phyloP scores from a whole-genome alignment of 1,140 invertebrate genomes.

The Zaprionus lachaisei region DNA sequence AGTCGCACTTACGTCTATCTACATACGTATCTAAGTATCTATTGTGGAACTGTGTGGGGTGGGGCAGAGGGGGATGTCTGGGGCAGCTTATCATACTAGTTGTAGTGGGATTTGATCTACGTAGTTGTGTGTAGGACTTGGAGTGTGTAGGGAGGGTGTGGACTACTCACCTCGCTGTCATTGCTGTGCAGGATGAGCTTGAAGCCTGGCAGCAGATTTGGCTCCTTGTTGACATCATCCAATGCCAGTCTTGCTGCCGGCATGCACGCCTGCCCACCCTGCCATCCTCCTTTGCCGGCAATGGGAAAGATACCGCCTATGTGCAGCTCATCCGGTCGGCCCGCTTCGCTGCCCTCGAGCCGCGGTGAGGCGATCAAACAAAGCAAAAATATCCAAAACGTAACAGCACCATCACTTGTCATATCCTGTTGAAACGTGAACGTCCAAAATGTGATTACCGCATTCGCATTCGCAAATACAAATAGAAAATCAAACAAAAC shows the following conservation, averaged over 20 bases:
- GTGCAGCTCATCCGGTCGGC: conserved; percentile 90
- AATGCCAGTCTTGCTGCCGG: conserved; percentile 97
- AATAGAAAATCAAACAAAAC: conserved; percentile 44
- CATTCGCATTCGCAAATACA: conserved; percentile 54
- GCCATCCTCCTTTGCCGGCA: conserved; percentile 96
- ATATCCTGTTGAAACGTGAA: conserved; percentile 78
- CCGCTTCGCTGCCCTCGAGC: conserved; percentile 70
- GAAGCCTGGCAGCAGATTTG: conserved; percentile 96
- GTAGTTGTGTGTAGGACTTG: not conserved
- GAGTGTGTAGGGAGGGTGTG: conserved; percentile 12
- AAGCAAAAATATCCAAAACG: conserved; percentile 85
- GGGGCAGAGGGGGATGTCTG: not conserved
- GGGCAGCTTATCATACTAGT: conserved; percentile 6
- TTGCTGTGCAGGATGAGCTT: conserved; percentile 96
- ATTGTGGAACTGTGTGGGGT: conserved; percentile 3
- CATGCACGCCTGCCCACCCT: conserved; percentile 97
- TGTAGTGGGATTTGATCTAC: conserved; percentile 7
- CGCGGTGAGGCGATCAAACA: conserved; percentile 79
- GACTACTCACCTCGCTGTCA: conserved; percentile 96
- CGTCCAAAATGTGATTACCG: conserved; percentile 70
- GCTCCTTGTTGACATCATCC: conserved; percentile 96
- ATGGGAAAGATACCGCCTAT: conserved; percentile 99
- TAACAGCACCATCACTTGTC: conserved; percentile 85
- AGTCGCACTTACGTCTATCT: conserved; percentile 41
- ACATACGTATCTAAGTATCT: conserved; percentile 23